Evolutionary conservation across 2,113 vertebrate species (phyloP).

Genomic region (Istiophorus platypterus): DNA sequence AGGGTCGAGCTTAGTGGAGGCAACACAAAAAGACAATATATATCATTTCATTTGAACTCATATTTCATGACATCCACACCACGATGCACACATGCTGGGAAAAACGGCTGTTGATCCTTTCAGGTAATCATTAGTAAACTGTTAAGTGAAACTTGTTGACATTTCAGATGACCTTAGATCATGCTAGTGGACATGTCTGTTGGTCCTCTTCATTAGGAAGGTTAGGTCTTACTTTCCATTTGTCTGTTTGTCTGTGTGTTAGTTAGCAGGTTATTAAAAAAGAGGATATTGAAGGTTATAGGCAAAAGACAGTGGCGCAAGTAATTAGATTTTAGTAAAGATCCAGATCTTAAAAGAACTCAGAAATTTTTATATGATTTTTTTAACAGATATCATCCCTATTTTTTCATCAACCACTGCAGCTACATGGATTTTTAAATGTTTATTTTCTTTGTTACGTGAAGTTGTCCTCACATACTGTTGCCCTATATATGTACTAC

Average conservation of each 20-base stretch:
- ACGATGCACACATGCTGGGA: neutral
- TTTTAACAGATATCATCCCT: neutral
- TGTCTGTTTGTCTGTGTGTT: neutral
- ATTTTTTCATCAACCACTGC: constrained; percentile 1
- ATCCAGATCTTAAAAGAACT: neutral
- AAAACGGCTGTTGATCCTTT: neutral
- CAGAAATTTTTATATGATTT: neutral
- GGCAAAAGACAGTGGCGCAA: neutral
- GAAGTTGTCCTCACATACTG: neutral
- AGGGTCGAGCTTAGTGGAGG: constrained; percentile 88
- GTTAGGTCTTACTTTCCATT: neutral
- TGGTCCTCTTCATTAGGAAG: neutral
- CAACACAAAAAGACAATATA: constrained; percentile 12
- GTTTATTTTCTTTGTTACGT: constrained; percentile 9
- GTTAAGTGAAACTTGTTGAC: neutral
- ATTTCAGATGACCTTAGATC: neutral
- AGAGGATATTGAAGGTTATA: neutral
- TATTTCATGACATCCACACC: neutral
- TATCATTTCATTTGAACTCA: neutral
- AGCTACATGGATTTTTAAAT: neutral
- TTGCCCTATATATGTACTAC: neutral
- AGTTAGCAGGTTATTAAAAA: neutral
- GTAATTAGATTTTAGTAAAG: neutral
- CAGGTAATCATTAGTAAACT: neutral
- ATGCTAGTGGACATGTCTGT: neutral